phyloP scores from a whole-genome alignment of 2,113 vertebrate species.

The Rousettus leschenaultii region DNA sequence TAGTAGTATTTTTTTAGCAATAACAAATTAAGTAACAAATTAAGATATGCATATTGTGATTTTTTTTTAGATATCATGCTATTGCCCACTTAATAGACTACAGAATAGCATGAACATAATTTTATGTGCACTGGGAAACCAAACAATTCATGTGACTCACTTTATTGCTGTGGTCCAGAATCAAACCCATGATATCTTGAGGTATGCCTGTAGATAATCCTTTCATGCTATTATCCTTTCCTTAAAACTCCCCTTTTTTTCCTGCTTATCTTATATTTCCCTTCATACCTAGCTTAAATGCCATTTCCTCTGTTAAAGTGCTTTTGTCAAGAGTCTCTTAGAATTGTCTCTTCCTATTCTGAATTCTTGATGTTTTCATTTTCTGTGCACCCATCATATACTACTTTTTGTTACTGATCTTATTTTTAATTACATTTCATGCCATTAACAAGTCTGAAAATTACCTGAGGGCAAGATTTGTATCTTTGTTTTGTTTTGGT shows the following conservation, averaged over 20 bases:
- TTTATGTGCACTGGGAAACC: not conserved
- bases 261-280: not conserved
- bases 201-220: not conserved
- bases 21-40: not conserved
- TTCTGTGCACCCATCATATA: not conserved
- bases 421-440: constrained; percentile 41
- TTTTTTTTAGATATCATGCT: not conserved
- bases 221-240: not conserved
- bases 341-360: not conserved
- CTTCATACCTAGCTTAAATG: not conserved
- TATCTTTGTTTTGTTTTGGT: not conserved
- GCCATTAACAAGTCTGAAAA: constrained; percentile 28
- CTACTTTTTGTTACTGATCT: not conserved
- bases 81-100: not conserved
- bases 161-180: not conserved
- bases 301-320: constrained; percentile 2
- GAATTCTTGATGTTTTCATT: constrained; percentile 24
- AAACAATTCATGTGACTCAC: not conserved
- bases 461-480: not conserved
- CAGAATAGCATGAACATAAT: not conserved
- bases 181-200: not conserved
- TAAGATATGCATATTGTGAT: not conserved
- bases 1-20: not conserved
- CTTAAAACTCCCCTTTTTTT: not conserved
- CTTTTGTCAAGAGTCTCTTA: not conserved